Evolutionary conservation across 2,113 vertebrate genomes (phyloP).

Genomic region (Takifugu bimaculatus): DNA sequence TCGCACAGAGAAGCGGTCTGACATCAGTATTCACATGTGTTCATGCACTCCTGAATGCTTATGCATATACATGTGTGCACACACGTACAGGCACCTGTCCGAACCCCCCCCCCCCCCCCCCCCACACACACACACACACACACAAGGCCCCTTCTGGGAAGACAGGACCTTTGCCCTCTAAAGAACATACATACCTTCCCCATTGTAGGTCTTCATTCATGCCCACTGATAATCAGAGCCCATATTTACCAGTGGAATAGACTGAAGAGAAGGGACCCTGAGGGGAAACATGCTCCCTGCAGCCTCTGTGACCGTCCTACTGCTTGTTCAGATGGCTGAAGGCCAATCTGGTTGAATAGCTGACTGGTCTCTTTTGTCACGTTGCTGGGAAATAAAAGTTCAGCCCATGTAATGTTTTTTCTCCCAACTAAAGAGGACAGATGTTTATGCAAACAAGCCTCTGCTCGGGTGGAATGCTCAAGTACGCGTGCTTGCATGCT

Average conservation of each 20-base stretch:
- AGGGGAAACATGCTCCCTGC: conserved; percentile 14
- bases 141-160: conserved; percentile 2
- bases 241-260: conserved; percentile 33
- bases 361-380: conserved; percentile 5
- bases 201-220: conserved; percentile 20
- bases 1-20: conserved; percentile 14
- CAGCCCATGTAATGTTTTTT: conserved; percentile 8
- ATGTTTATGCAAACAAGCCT: conserved; percentile 6
- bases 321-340: conserved; percentile 24
- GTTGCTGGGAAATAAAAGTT: conserved; percentile 12
- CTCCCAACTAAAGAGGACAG: neutral
- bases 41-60: conserved; percentile 3
- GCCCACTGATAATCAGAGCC: conserved; percentile 36
- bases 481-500: neutral
- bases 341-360: conserved; percentile 29
- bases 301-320: conserved; percentile 15
- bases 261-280: conserved; percentile 15
- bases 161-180: conserved; percentile 13
- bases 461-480: neutral
- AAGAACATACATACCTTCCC: conserved; percentile 26
- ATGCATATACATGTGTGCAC: neutral
- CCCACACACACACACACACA: neutral
- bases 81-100: conserved; percentile 4
- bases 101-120: neutral
- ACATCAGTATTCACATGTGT: conserved; percentile 25